Conservation (phyloP, 2,888 invertebrate genomes). For the Erpobdella octoculata region DNA sequence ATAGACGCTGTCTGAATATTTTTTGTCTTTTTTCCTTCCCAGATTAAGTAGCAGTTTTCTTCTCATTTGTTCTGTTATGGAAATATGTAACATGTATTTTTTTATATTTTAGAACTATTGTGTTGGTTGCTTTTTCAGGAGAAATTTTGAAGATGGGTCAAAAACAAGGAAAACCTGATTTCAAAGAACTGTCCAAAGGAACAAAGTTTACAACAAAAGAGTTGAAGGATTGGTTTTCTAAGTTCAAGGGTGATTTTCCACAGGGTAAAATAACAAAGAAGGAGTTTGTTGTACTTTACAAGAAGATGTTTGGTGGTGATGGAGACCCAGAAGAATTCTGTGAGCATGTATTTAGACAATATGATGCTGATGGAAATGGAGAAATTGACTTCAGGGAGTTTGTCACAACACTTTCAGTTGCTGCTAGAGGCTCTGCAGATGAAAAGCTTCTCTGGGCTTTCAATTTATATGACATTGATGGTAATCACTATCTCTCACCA, state of each 20-base stretch:
- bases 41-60: too few relatives aligned
- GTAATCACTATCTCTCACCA: conserved; percentile 26
- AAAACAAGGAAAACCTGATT: conserved; percentile 25
- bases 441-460: conserved; percentile 34
- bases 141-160: conserved; percentile 27
- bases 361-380: conserved; percentile 26
- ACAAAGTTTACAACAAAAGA: conserved; percentile 30
- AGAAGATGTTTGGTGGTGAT: conserved; percentile 29
- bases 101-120: too few relatives aligned
- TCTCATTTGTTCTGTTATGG: too few relatives aligned
- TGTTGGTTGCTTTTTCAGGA: too few relatives aligned
- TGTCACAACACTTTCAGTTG: conserved; percentile 31
- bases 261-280: conserved; percentile 28
- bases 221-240: conserved; percentile 25
- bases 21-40: too few relatives aligned
- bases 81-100: too few relatives aligned
- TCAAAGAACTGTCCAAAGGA: conserved; percentile 28
- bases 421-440: conserved; percentile 25
- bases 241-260: conserved; percentile 31
- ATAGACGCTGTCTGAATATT: too few relatives aligned
- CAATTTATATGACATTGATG: conserved; percentile 31
- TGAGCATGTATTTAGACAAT: conserved; percentile 26
- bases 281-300: conserved; percentile 26
- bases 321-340: conserved; percentile 29
- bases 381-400: conserved; percentile 34